Conservation (phyloP, 53 echinoderm and acorn worm species). For the Temnopleurus reevesii region DNA sequence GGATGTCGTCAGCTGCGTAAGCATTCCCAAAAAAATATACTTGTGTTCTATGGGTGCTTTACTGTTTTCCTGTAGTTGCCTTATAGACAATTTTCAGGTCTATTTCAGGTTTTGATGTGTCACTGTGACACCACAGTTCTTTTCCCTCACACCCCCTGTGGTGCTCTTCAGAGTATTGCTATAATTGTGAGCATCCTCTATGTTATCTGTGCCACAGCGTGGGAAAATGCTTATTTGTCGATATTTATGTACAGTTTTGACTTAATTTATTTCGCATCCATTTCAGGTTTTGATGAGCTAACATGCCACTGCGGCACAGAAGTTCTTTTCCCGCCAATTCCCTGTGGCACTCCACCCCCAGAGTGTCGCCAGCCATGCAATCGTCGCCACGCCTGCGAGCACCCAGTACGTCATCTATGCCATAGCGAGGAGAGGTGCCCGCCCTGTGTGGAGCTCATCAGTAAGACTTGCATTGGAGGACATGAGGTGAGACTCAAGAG, state of each 20-base stretch:
- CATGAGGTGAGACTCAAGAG: no score
- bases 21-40: no score
- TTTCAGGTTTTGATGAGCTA: conserved; percentile 91
- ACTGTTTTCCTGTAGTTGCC: no score
- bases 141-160: no score
- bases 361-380: conserved; percentile 77
- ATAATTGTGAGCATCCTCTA: conserved; percentile 83
- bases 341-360: conserved; percentile 85
- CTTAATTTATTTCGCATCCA: no score
- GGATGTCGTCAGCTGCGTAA: conserved; percentile 75
- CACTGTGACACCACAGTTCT: no score
- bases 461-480: conserved; percentile 84
- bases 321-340: conserved; percentile 89
- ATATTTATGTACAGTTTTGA: no score
- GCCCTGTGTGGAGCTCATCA: conserved; percentile 85
- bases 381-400: conserved; percentile 78
- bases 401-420: conserved; percentile 84
- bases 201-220: conserved; percentile 91
- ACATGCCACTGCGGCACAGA: conserved; percentile 89
- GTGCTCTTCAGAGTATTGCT: no score
- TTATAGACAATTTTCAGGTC: no score
- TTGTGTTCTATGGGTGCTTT: no score
- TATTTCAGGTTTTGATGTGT: no score
- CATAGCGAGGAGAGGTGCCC: conserved; percentile 91
- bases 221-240: conserved; percentile 73